Conservation (phyloP, 1,140 invertebrate genomes). For the Ruditapes philippinarum region DNA sequence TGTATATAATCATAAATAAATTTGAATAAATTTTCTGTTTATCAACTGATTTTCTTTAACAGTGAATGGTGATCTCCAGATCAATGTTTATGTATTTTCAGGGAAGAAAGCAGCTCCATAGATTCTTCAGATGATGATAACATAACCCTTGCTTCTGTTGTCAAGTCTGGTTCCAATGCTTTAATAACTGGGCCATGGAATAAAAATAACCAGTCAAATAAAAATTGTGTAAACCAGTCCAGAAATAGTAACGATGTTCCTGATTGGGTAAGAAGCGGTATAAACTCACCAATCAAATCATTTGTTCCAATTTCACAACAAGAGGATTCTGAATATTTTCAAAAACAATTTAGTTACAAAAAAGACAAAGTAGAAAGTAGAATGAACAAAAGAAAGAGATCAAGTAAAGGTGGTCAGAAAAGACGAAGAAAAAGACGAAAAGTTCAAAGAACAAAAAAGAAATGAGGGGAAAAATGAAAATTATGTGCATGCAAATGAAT, state of each 20-base stretch:
- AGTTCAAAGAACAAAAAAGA: neutral
- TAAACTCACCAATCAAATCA: conserved; percentile 63
- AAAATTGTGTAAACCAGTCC: conserved; percentile 7
- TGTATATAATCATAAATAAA: no score
- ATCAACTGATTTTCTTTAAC: no score
- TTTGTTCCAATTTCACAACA: conserved; percentile 67
- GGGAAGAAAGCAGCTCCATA: neutral
- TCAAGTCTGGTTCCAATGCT: conserved; percentile 49
- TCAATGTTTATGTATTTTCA: conserved; percentile 5
- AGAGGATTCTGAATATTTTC: conserved; percentile 66
- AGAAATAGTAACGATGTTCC: conserved; percentile 18
- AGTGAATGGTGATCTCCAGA: no score
- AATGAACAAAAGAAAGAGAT: conserved; percentile 46
- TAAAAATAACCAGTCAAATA: conserved; percentile 19
- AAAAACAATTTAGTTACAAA: conserved; percentile 57
- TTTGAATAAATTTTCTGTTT: no score
- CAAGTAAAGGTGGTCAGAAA: neutral
- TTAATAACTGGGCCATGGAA: conserved; percentile 62
- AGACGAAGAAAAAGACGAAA: conserved; percentile 37
- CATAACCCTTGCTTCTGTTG: conserved; percentile 29
- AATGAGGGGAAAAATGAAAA: no score
- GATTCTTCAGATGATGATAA: conserved; percentile 45
- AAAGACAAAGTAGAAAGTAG: conserved; percentile 30
- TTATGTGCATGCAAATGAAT: no score
- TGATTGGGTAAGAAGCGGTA: conserved; percentile 51